Evolutionary conservation across 1,140 invertebrate species (phyloP), one percentile per base, ranked within the genome.

Genomic region (Pseudoatta argentina): DNA sequence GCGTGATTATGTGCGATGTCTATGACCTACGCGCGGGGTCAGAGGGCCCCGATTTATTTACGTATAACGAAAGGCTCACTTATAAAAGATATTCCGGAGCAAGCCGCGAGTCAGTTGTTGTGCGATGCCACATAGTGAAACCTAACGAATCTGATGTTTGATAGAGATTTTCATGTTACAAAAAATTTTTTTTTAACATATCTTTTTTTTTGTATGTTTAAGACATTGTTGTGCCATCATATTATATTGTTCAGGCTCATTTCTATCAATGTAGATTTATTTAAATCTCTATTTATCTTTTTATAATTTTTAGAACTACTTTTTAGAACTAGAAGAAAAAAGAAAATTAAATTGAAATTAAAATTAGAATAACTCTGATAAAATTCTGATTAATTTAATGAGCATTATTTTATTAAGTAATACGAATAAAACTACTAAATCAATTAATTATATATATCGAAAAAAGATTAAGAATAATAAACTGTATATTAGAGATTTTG

Each of bases 51-150:
- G 51, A 34, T 79, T 82, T 73, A 48, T 21, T 21, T 39, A 44
- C 39, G 10, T 44, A 10, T 10, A 51, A 82, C 53, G 21, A 82
- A 82, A 82, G 39, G 14, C 18, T 73, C 55, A 6, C 59, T 61
- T 48, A 30, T 48, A 61, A 82, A 30, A 69, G 44, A 69, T 44
- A 59, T 12, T 34, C 4, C 3, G 61, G 30, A 67, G 63, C 51
- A 24, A 24, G 67, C 30, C 27, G 34, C 67, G 53, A 72, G 21
- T 27, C 67, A 44, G 1, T 44, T 44, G 39, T 44, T 44, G 34
- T 6, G 39, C 39, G 24, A 69, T 21, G 48, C 21, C 8, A 73
- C 78, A 59, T 53, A 21, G 2, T 59, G 18, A n/a, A 10, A 39
- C 75, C 21, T 66, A 59, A 30, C 4, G 16, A 18, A 44, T 44